phyloP scores from a whole-genome alignment of 1,140 invertebrate species.

The Vollenhovia emeryi region DNA sequence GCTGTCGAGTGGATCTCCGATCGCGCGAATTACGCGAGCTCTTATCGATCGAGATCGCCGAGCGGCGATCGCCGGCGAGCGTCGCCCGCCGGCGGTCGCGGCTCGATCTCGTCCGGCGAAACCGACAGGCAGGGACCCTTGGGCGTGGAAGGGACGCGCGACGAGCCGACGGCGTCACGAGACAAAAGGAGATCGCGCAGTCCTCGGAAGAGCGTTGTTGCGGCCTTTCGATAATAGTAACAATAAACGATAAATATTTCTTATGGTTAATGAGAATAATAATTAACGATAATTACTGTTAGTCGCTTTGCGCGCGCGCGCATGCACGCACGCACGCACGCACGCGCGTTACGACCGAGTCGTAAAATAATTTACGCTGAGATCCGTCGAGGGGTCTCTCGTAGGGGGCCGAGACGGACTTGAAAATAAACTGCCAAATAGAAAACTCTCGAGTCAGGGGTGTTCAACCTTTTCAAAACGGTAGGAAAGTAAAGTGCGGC shows the following conservation, averaged over 20 bases:
- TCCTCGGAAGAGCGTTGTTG: constrained; percentile 68
- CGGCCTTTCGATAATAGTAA: constrained; percentile 71
- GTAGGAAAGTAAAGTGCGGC: constrained; percentile 35
- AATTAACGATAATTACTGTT: constrained; percentile 61
- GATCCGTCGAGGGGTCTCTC: constrained; percentile 54
- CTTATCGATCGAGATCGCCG: constrained; percentile 1
- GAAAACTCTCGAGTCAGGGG: constrained; percentile 74
- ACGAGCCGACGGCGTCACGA: constrained; percentile 43
- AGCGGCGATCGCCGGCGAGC: neutral
- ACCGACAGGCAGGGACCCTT: constrained; percentile 35
- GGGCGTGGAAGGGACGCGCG: constrained; percentile 16
- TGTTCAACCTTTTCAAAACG: constrained; percentile 66
- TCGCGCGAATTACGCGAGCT: constrained; percentile 2
- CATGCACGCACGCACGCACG: constrained; percentile 33
- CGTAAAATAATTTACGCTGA: constrained; percentile 42
- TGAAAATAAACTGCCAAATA: constrained; percentile 80
- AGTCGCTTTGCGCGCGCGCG: constrained; percentile 60
- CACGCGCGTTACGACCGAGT: constrained; percentile 53
- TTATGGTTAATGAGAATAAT: constrained; percentile 60
- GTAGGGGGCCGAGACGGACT: constrained; percentile 74
- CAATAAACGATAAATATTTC: constrained; percentile 58
- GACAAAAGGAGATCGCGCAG: constrained; percentile 39
- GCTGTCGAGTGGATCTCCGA: constrained; percentile 25
- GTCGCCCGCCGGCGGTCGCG: neutral
- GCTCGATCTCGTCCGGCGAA: constrained; percentile 12